Conservation (phyloP, 2,797 vertebrate species). For the Rhadinocentrus ornatus region DNA sequence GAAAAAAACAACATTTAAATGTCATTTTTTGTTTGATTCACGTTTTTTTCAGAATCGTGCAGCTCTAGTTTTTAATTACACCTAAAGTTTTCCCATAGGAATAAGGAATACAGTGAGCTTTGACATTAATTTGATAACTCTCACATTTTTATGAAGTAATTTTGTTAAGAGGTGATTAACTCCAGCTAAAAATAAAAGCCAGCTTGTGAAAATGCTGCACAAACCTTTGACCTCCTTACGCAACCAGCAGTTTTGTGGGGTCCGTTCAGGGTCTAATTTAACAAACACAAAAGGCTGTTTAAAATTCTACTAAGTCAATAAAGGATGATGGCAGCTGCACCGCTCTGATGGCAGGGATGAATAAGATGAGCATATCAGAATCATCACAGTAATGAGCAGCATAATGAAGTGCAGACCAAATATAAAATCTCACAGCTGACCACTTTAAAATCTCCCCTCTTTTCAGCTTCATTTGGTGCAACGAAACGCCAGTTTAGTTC, state of each 20-base stretch:
- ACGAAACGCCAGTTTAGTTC: slow-evolving; percentile 26
- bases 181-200: neutral
- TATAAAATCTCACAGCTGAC: slow-evolving; percentile 3
- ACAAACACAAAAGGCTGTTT: slow-evolving; percentile 22
- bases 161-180: neutral
- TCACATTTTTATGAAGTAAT: neutral
- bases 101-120: no score
- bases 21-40: no score
- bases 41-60: no score
- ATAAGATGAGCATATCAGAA: neutral
- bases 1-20: no score
- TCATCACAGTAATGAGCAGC: neutral
- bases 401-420: slow-evolving; percentile 12
- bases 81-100: no score
- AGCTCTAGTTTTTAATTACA: no score
- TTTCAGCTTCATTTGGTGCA: slow-evolving; percentile 20
- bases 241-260: slow-evolving; percentile 3
- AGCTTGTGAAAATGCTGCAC: neutral
- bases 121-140: no score
- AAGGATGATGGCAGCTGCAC: neutral
- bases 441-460: slow-evolving; percentile 36
- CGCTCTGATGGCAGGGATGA: neutral
- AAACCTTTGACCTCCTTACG: slow-evolving; percentile 24
- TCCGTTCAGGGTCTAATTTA: slow-evolving; percentile 7
- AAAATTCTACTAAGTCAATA: slow-evolving; percentile 6